These are phyloP conservation scores for Vespertilio murinus DNA, from an alignment of 2,797 vertebrate genomes.

Conservation along the genomic window DNA sequence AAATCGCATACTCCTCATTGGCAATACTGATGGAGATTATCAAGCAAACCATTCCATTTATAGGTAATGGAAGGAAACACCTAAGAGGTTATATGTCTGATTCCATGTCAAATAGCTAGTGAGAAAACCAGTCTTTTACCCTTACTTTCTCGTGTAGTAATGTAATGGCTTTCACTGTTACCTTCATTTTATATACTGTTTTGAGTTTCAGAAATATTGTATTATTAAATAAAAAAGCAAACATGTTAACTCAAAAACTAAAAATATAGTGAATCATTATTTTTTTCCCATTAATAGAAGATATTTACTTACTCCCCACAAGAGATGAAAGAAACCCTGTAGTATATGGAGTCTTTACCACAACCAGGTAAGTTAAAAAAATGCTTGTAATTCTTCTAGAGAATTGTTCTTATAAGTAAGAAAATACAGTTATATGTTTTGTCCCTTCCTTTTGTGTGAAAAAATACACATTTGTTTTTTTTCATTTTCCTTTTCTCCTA, in stretches of 20 bases:
- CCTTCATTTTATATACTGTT: not conserved
- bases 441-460: not conserved
- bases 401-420: not conserved
- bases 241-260: not conserved
- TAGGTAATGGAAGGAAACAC: not conserved
- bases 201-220: not conserved
- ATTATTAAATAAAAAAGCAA: constrained; percentile 28
- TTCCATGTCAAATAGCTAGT: not conserved
- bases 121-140: not conserved
- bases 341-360: constrained; percentile 97
- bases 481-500: not conserved
- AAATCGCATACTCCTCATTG: not conserved
- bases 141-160: not conserved
- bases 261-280: not conserved
- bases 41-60: not conserved
- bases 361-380: constrained; percentile 90
- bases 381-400: not conserved
- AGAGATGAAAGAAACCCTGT: constrained; percentile 94
- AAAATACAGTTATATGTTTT: not conserved
- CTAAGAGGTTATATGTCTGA: not conserved
- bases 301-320: constrained; percentile 95
- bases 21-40: not conserved
- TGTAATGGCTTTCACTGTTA: not conserved
- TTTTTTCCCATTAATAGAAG: constrained; percentile 87
- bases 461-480: not conserved